Evolutionary conservation across 1,140 invertebrate species (phyloP).

Genomic region (Telenomus remus): DNA sequence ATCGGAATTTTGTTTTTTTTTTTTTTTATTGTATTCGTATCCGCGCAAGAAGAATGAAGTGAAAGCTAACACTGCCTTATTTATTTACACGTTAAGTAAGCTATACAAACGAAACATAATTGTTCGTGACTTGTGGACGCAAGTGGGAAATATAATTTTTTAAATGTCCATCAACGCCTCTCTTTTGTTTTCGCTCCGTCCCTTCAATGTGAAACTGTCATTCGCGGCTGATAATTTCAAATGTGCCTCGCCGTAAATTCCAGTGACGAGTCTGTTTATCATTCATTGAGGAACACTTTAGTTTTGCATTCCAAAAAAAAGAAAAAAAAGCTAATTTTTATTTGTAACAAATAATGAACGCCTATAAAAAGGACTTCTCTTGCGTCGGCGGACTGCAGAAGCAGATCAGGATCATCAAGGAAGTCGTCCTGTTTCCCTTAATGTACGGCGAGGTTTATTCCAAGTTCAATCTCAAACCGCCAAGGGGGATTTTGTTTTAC

Average conservation of each 20-base stretch:
- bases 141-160: conserved; percentile 50
- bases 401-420: conserved; percentile 82
- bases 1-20: too few species aligned
- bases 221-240: conserved; percentile 6
- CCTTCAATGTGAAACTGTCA: neutral
- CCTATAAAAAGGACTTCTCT: conserved; percentile 70
- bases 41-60: neutral
- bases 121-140: conserved; percentile 61
- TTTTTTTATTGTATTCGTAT: too few species aligned
- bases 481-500: conserved; percentile 84
- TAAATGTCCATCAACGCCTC: conserved; percentile 21
- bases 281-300: neutral
- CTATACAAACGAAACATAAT: conserved; percentile 64
- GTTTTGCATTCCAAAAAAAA: neutral
- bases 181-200: conserved; percentile 15
- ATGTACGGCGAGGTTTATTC: conserved; percentile 83
- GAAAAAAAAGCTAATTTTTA: conserved; percentile 2
- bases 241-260: conserved; percentile 29
- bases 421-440: conserved; percentile 84
- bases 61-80: conserved; percentile 2
- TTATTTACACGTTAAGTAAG: neutral
- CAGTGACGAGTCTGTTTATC: conserved; percentile 12
- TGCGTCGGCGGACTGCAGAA: conserved; percentile 82
- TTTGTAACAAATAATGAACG: conserved; percentile 3
- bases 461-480: conserved; percentile 81